These are phyloP conservation scores for Pangasianodon gigas DNA, from an alignment of 2,113 vertebrate genomes.

Conservation along the genomic window DNA sequence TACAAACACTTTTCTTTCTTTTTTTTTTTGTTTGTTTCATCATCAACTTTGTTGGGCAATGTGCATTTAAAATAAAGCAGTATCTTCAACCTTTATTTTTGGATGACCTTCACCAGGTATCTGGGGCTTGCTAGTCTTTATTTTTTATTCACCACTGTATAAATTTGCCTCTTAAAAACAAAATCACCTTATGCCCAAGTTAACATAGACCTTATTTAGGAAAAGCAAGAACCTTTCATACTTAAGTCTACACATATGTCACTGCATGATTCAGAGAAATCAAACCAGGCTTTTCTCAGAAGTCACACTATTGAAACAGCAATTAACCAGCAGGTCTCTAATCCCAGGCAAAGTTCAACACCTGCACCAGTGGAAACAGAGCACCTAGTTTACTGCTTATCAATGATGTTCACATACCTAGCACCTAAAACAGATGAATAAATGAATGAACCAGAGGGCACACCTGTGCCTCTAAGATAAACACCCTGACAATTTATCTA, in stretches of 20 bases:
- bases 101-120: background rate
- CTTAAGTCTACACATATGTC: background rate
- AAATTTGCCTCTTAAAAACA: background rate
- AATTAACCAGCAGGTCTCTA: constrained; percentile 30
- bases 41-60: background rate
- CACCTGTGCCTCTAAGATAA: background rate
- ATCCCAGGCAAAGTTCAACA: constrained; percentile 24
- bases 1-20: constrained; percentile 34
- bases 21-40: background rate
- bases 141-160: background rate
- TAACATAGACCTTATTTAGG: background rate
- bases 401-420: background rate
- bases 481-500: background rate
- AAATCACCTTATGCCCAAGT: background rate
- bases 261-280: background rate
- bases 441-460: background rate
- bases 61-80: background rate
- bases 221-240: background rate
- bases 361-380: constrained; percentile 27
- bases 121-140: background rate
- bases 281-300: background rate
- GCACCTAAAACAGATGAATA: constrained; percentile 12
- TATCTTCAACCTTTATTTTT: background rate
- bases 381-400: constrained; percentile 33
- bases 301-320: background rate